These are phyloP conservation scores for Tympanuchus pallidicinctus DNA, from an alignment of 2,113 vertebrate genomes.

Conservation along the genomic window DNA sequence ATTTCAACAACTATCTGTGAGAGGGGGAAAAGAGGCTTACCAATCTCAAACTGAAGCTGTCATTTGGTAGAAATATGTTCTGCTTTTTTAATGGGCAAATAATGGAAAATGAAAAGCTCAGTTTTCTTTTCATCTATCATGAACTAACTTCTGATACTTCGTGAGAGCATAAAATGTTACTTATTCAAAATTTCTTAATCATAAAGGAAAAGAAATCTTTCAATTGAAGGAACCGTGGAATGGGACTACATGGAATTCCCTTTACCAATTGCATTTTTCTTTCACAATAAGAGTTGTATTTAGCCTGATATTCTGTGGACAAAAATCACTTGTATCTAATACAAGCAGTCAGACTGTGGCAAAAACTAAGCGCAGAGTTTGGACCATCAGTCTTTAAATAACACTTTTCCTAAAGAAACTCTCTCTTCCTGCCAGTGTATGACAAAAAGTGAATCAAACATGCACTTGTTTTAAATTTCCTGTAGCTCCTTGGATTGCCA, in stretches of 20 bases:
- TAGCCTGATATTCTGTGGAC: neutral
- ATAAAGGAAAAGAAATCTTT: neutral
- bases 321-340: neutral
- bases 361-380: neutral
- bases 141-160: neutral
- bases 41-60: neutral
- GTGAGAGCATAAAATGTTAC: neutral
- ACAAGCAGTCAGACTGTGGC: neutral
- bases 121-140: neutral
- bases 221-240: neutral
- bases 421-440: neutral
- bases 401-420: neutral
- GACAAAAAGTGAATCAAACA: neutral
- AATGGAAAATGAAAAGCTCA: neutral
- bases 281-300: neutral
- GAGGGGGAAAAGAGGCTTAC: neutral
- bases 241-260: neutral
- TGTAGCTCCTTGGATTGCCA: neutral
- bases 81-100: neutral
- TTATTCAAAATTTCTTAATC: neutral
- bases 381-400: neutral
- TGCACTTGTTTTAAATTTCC: neutral
- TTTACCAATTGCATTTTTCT: neutral
- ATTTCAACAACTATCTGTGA: neutral
- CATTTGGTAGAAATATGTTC: neutral